Evolutionary conservation across 2,888 invertebrate genomes (phyloP).

Genomic region (Actias luna): DNA sequence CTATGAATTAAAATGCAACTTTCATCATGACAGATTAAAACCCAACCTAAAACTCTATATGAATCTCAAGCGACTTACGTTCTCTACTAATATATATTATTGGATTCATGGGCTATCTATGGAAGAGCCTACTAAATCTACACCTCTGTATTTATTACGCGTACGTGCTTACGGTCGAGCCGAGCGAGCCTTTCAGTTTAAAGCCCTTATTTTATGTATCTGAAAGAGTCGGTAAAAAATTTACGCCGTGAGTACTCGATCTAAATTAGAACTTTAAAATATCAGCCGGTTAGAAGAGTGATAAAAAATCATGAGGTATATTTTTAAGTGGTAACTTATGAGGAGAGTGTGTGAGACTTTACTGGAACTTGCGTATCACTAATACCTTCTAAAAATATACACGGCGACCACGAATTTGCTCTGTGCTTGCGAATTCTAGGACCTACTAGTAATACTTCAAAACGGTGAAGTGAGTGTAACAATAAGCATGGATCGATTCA

Average conservation of each 20-base stretch:
- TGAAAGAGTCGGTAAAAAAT: not conserved
- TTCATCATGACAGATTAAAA: too few relatives aligned
- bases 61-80: conserved; percentile 20
- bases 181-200: conserved; percentile 7
- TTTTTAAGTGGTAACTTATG: too few relatives aligned
- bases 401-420: too few relatives aligned
- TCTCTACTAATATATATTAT: conserved; percentile 50
- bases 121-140: conserved; percentile 51
- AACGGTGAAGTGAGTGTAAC: too few relatives aligned
- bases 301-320: too few relatives aligned
- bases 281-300: not conserved
- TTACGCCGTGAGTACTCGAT: not conserved
- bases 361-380: too few relatives aligned
- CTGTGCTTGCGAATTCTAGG: too few relatives aligned
- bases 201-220: conserved; percentile 12
- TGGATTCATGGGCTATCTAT: conserved; percentile 43
- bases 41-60: not conserved
- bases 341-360: too few relatives aligned
- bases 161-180: conserved; percentile 45
- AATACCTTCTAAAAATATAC: too few relatives aligned
- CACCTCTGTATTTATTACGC: conserved; percentile 46
- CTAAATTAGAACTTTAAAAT: not conserved
- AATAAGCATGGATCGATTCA: too few relatives aligned
- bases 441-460: too few relatives aligned
- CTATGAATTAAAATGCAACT: too few relatives aligned